Percentiles rank a stretch among this genome's conserved stretches.
phyloP scores from a whole-genome alignment of 2,797 vertebrate genomes.

The Schizopygopsis malacanthus region DNA sequence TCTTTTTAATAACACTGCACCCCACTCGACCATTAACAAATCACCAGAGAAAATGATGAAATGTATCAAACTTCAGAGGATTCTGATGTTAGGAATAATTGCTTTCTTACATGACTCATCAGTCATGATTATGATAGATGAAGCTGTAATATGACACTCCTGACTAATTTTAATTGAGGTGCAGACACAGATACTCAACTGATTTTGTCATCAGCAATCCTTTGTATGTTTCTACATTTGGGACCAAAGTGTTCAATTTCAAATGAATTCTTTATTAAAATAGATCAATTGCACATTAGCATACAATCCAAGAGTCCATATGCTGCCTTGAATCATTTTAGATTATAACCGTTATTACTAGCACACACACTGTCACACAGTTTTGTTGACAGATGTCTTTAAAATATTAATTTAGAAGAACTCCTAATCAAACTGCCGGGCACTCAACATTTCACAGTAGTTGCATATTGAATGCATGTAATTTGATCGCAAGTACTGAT shows the following conservation, averaged over 20 bases:
- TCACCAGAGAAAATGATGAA: constrained; percentile 38
- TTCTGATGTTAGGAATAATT: constrained; percentile 54
- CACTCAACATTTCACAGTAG: not conserved
- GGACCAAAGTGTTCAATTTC: constrained; percentile 34
- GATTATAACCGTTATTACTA: not conserved
- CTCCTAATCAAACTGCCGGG: not conserved
- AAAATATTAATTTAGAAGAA: constrained; percentile 1
- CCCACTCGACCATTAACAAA: not conserved
- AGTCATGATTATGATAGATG: constrained; percentile 36
- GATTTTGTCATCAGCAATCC: constrained; percentile 55
- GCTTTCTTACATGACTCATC: constrained; percentile 44
- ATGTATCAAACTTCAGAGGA: constrained; percentile 31
- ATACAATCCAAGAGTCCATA: constrained; percentile 7
- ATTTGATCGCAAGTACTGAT: not conserved
- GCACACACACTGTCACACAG: constrained; percentile 10
- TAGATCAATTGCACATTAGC: constrained; percentile 20
- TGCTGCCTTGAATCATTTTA: constrained; percentile 1
- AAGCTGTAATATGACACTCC: constrained; percentile 50
- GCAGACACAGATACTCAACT: constrained; percentile 49
- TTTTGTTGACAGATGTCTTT: constrained; percentile 6
- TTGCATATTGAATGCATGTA: not conserved
- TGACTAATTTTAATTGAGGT: constrained; percentile 54
- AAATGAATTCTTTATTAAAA: constrained; percentile 36
- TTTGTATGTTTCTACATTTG: constrained; percentile 38
- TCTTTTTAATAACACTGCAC: constrained; percentile 2